Percentiles rank a stretch among this genome's conserved stretches.
phyloP scores from a whole-genome alignment of 2,888 invertebrate genomes.

The Anodontia alba region DNA sequence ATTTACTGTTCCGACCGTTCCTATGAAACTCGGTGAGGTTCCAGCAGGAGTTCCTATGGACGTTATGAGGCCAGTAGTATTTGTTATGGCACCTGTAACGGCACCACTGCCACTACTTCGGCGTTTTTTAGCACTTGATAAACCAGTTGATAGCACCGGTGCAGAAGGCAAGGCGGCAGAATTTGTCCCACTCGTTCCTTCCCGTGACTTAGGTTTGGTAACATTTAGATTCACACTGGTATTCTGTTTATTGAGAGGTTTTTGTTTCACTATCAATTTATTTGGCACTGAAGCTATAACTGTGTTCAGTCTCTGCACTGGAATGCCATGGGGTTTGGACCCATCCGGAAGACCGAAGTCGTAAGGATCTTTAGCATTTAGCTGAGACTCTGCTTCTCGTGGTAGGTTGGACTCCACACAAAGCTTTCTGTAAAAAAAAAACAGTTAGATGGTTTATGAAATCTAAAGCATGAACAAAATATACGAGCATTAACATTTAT shows the following conservation, averaged over 20 bases:
- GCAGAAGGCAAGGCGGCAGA: conserved; percentile 17
- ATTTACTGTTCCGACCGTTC: conserved; percentile 54
- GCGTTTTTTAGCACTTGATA: conserved; percentile 66
- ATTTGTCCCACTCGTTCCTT: conserved; percentile 51
- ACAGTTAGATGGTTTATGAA: not conserved
- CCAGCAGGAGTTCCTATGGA: conserved; percentile 49
- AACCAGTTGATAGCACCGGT: conserved; percentile 24
- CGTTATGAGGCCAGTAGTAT: conserved; percentile 36
- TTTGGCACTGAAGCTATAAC: conserved; percentile 48
- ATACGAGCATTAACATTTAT: no score
- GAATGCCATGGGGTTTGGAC: not conserved
- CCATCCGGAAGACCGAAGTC: conserved; percentile 74
- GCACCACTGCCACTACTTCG: conserved; percentile 70
- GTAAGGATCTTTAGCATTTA: conserved; percentile 81
- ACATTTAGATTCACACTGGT: conserved; percentile 17
- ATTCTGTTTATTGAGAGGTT: conserved; percentile 49
- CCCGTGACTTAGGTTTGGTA: conserved; percentile 66
- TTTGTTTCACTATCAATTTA: conserved; percentile 67
- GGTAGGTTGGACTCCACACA: conserved; percentile 83
- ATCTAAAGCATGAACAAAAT: no score
- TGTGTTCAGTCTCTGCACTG: conserved; percentile 1
- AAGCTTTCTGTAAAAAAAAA: conserved; percentile 76
- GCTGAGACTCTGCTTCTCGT: conserved; percentile 74
- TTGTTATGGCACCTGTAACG: conserved; percentile 45
- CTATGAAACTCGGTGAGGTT: conserved; percentile 58